Percentiles rank a stretch among this genome's conserved stretches.
phyloP scores from a whole-genome alignment of 2,888 invertebrate species.

The Folsomia candida region DNA sequence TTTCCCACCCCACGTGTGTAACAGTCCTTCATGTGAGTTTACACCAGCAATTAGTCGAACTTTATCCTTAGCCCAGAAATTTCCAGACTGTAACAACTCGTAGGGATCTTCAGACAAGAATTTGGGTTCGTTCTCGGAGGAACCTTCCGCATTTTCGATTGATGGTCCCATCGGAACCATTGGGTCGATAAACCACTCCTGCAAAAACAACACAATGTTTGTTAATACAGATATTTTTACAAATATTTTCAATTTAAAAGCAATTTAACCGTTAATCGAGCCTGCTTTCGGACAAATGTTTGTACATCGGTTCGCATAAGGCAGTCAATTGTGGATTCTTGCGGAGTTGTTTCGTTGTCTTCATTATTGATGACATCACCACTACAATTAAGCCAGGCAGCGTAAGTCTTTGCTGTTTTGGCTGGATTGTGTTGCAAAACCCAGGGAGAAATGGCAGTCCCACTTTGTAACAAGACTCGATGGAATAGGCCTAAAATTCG shows the following conservation, averaged over 20 bases:
- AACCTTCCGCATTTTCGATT: slow-evolving; percentile 30
- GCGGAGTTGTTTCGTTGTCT: too few relatives aligned
- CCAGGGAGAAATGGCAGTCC: slow-evolving; percentile 27
- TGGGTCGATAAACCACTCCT: slow-evolving; percentile 45
- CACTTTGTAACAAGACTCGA: slow-evolving; percentile 35
- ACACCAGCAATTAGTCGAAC: slow-evolving; percentile 42
- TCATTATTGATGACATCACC: too few relatives aligned
- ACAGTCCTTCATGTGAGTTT: slow-evolving; percentile 44
- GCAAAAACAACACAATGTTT: background rate
- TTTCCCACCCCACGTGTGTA: slow-evolving; percentile 43
- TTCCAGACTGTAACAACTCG: slow-evolving; percentile 31
- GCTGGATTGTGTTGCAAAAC: slow-evolving; percentile 21
- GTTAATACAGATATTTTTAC: slow-evolving; percentile 5
- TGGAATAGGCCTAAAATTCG: slow-evolving; percentile 42
- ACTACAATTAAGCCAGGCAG: slow-evolving; percentile 22
- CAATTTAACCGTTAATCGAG: slow-evolving; percentile 30
- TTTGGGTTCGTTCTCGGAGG: slow-evolving; percentile 27
- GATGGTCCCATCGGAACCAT: slow-evolving; percentile 43
- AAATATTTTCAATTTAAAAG: background rate
- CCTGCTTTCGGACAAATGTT: slow-evolving; percentile 19
- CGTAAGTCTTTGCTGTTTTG: slow-evolving; percentile 20
- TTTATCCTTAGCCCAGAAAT: slow-evolving; percentile 33
- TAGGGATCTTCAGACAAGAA: slow-evolving; percentile 39
- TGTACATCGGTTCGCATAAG: slow-evolving; percentile 19
- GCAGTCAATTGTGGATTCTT: too few relatives aligned